Evolutionary conservation across 2,113 vertebrate genomes (phyloP).

Genomic region (Pluvianellus socialis): DNA sequence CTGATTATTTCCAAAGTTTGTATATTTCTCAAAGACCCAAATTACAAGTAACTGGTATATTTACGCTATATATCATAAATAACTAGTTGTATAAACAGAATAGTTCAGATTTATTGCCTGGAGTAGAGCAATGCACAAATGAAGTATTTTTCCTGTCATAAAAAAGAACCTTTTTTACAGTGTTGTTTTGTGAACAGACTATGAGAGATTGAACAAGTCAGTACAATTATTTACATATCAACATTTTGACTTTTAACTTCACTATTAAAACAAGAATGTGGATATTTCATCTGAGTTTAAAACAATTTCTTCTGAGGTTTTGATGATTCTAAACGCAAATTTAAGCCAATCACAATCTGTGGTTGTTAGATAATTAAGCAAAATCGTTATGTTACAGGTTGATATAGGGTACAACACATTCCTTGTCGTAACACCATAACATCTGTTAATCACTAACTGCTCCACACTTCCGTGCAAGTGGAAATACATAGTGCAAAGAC

Average conservation of each 20-base stretch:
- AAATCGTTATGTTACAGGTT: neutral
- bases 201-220: neutral
- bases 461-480: neutral
- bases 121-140: neutral
- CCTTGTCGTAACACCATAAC: neutral
- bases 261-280: neutral
- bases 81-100: neutral
- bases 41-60: neutral
- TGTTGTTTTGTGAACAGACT: neutral
- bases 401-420: neutral
- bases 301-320: neutral
- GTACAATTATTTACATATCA: neutral
- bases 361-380: neutral
- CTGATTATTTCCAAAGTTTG: neutral
- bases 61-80: neutral
- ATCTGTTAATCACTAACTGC: neutral
- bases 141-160: neutral
- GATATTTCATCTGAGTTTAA: neutral
- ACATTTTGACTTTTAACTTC: neutral
- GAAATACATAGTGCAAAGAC: neutral
- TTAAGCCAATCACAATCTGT: neutral
- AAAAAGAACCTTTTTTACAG: neutral
- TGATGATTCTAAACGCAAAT: neutral
- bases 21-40: neutral
- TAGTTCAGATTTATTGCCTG: neutral